Conservation (phyloP, 1,140 invertebrate species). For the Chironomus striatipennis region DNA sequence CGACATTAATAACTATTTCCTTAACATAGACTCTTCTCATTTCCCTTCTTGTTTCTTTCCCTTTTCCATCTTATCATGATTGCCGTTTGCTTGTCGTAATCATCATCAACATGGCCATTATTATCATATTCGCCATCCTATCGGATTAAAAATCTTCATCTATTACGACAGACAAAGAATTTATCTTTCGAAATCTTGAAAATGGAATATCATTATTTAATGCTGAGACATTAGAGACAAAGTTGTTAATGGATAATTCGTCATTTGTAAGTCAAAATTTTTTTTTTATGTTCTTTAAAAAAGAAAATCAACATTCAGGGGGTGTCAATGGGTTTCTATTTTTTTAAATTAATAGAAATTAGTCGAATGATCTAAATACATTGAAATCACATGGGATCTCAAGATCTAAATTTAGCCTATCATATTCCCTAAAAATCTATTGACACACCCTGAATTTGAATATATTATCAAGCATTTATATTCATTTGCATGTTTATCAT, state of each 20-base stretch:
- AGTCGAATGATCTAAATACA: too few species aligned
- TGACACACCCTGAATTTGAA: neutral
- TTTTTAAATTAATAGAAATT: too few species aligned
- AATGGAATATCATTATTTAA: slow-evolving; percentile 20
- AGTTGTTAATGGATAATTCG: slow-evolving; percentile 19
- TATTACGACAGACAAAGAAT: slow-evolving; percentile 10
- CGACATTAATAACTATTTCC: neutral
- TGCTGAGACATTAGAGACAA: slow-evolving; percentile 18
- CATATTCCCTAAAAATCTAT: too few species aligned
- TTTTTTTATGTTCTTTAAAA: neutral
- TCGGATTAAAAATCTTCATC: neutral
- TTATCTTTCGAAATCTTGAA: slow-evolving; percentile 20
- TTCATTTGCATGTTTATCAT: slow-evolving; percentile 1
- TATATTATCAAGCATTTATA: neutral
- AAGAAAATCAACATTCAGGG: too few species aligned
- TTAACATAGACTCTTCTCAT: neutral
- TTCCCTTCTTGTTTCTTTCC: neutral
- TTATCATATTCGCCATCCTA: neutral
- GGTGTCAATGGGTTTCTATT: too few species aligned
- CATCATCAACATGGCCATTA: neutral
- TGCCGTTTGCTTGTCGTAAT: neutral
- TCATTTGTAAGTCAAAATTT: slow-evolving; percentile 17
- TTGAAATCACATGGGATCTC: too few species aligned
- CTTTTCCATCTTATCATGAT: neutral
- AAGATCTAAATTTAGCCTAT: too few species aligned